Evolutionary conservation across 2,888 invertebrate genomes (phyloP), one percentile per base, ranked within the genome.

Genomic region (Dendrolimus houi): DNA sequence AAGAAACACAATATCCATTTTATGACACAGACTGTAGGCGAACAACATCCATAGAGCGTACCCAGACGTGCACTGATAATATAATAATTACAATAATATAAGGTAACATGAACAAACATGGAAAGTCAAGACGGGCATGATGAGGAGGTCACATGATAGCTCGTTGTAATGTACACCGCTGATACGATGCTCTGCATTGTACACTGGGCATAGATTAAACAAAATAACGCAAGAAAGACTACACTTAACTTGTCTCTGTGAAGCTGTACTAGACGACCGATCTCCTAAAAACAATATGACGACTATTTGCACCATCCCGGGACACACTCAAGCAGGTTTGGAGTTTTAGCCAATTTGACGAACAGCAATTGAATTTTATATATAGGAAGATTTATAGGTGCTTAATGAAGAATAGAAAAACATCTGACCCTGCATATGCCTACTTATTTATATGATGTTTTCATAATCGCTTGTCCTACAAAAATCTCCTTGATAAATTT

Each of bases 151-250:
- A 86, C 69, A 57, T 61, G 86, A 87, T 81, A 85, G 71, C 81
- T 67, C 9, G 83, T 68, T 70, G 86, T 81, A 85, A 87, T 65
- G 54, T 72, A 87, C 74, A 85, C 85, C 78, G 75, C 65, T 70
- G 74, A 47, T 70, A 71, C 72, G 81, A 79, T 74, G 77, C 76
- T 71, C 75, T 73, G 78, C 80, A 81, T 79, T 83, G 83, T 82
- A 79, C 77, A 81, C 9, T 47, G 47, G 9, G 12, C 47, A 47
- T 47, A 47, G 47, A 47, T 47, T 47, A 47, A 47, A 47, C 47
- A 47, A 47, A 47, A 47, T 47, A 47, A 10, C 9, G 12, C 47
- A 47, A 9, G 7, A 6, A 47, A 9, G 12, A 29, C 29, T 29
- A 29, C 29, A 29, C 29, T 29, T 29, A 3, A 29, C 3, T 0